Conservation (phyloP, 2,888 invertebrate genomes). For the Leptinotarsa juncta region DNA sequence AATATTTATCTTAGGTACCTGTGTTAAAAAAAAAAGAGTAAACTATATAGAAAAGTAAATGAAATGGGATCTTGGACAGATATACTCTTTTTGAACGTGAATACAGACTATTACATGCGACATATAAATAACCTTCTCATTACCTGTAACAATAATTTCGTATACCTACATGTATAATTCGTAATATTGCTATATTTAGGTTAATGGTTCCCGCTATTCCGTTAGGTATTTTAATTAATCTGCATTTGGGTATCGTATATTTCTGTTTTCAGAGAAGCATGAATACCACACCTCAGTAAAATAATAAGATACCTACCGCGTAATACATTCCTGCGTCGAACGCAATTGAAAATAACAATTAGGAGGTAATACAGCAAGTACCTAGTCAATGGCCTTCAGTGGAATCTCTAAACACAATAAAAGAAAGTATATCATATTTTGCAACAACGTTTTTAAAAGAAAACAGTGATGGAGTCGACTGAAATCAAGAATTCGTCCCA, state of each 20-base stretch:
- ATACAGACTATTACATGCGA: no score
- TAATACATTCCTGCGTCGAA: conserved; percentile 6
- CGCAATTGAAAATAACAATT: not conserved
- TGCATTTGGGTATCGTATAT: conserved; percentile 8
- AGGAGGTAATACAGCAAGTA: not conserved
- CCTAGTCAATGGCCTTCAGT: not conserved
- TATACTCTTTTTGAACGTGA: no score
- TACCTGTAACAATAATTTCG: conserved; percentile 9
- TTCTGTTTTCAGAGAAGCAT: not conserved
- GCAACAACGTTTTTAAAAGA: no score
- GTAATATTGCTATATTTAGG: conserved; percentile 8
- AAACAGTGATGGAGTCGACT: not conserved
- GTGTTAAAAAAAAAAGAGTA: no score
- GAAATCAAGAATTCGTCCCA: not conserved
- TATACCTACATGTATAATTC: not conserved
- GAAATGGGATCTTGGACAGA: no score
- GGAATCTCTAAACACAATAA: no score
- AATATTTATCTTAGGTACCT: no score
- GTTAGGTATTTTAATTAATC: conserved; percentile 17
- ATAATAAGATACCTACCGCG: conserved; percentile 6
- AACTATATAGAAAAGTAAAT: no score
- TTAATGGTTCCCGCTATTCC: conserved; percentile 1
- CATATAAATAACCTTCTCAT: not conserved
- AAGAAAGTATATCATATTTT: no score
- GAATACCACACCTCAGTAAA: conserved; percentile 5